Evolutionary conservation across 2,888 invertebrate genomes (phyloP).

Genomic region (Drosophila vallismaia): DNA sequence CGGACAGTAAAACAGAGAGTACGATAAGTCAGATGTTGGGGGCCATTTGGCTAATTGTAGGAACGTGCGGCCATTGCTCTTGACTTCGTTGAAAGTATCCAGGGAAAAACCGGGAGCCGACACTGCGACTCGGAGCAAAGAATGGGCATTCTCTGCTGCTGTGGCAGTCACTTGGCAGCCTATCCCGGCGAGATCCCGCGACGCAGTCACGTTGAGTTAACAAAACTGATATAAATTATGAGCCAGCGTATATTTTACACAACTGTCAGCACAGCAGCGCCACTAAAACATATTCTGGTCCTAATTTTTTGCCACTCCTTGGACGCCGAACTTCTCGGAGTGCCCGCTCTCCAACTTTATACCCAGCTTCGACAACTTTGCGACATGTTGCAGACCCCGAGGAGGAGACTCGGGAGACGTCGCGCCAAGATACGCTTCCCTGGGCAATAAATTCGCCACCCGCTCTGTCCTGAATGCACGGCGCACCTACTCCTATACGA

Average conservation of each 20-base stretch:
- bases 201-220: conserved; percentile 79
- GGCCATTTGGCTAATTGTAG: conserved; percentile 75
- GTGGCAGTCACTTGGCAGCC: conserved; percentile 53
- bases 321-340: conserved; percentile 45
- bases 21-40: conserved; percentile 47
- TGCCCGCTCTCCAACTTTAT: conserved; percentile 57
- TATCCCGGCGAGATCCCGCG: conserved; percentile 49
- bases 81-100: conserved; percentile 24
- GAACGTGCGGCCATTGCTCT: conserved; percentile 62
- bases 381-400: conserved; percentile 73
- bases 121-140: conserved; percentile 14
- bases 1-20: conserved; percentile 17
- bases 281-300: conserved; percentile 77
- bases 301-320: conserved; percentile 43
- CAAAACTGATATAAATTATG: conserved; percentile 79
- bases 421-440: conserved; percentile 76
- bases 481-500: conserved; percentile 31
- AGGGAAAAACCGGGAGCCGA: conserved; percentile 15
- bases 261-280: conserved; percentile 77
- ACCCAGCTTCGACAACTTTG: conserved; percentile 73
- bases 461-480: conserved; percentile 20
- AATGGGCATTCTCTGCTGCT: conserved; percentile 26
- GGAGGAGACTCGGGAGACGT: conserved; percentile 44
- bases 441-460: conserved; percentile 74
- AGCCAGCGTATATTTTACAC: conserved; percentile 74